Conservation (phyloP, 2,888 invertebrate species). For the Lamellibrachia columna region DNA sequence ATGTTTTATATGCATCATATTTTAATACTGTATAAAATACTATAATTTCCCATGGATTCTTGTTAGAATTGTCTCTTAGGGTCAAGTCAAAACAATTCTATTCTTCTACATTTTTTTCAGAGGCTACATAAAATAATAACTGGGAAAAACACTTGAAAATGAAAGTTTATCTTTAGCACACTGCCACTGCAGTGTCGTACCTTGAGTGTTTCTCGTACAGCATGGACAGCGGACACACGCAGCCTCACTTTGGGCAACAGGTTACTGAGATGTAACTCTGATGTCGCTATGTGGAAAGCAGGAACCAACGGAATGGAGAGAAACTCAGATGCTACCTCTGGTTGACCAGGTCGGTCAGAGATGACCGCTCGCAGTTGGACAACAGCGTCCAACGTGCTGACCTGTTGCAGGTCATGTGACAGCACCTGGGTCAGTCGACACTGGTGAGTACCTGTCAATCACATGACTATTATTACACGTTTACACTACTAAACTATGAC, state of each 20-base stretch:
- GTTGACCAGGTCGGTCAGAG: conserved; percentile 47
- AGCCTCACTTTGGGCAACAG: conserved; percentile 49
- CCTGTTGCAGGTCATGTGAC: conserved; percentile 31
- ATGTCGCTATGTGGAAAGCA: conserved; percentile 55
- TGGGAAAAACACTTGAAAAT: too few relatives aligned
- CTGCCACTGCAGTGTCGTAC: conserved; percentile 38
- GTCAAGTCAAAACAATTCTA: too few relatives aligned
- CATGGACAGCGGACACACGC: conserved; percentile 46
- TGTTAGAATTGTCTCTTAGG: too few relatives aligned
- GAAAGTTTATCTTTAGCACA: neutral
- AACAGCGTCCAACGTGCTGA: conserved; percentile 49
- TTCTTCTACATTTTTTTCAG: too few relatives aligned
- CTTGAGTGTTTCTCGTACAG: conserved; percentile 50
- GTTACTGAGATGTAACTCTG: conserved; percentile 56
- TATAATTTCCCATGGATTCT: too few relatives aligned
- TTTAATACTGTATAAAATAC: too few relatives aligned
- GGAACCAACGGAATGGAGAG: conserved; percentile 54
- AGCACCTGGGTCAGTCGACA: conserved; percentile 46
- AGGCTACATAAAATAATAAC: neutral
- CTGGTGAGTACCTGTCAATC: conserved; percentile 50
- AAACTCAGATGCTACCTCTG: conserved; percentile 47
- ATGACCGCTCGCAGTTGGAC: conserved; percentile 48
- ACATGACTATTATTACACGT: neutral
- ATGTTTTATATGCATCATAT: too few relatives aligned
- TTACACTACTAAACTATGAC: too few relatives aligned